Evolutionary conservation across 2,888 invertebrate genomes (phyloP), one percentile per base, ranked within the genome.

Genomic region (Drosophila seclusa): DNA sequence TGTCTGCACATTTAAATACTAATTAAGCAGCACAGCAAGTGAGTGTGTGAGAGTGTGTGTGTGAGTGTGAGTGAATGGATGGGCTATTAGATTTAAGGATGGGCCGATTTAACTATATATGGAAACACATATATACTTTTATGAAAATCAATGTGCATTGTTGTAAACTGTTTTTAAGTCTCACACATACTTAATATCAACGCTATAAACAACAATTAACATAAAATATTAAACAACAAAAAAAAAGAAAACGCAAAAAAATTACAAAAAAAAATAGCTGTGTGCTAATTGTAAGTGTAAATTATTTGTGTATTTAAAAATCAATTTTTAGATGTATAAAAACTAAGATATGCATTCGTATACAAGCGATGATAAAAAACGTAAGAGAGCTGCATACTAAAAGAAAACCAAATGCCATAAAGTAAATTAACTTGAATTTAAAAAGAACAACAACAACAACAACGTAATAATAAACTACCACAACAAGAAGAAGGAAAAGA

Each of bases 101-200:
- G 69, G 57, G 13, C 45, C 45, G n/a, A 64, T 27, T 38, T 52
- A 67, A 55, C 31, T 38, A 24, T 45, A 66, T 54, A 54, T 65
- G 24, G 8, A 4, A 16, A 1, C 24, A 45, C 2, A 16, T 16
- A 45, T 36, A 48, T 58, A 78, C 48, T 61, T 73, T 45, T 59
- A 73, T 77, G 60, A 50, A 78, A 78, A 68, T 82, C 78, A 80
- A 78, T 83, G 78, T 83, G 89, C 84, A 90, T 90, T 86, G 90
- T 83, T 90, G 90, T 90, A 85, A 90, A 80, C 75, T 85, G 86
- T 82, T 89, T 90, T 86, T 86, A 80, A 90, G 84, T 86, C 89
- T 80, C 74, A 90, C 76, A 90, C 89, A 80, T 81, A 89, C 87
- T 85, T 85, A 86, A 89, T 74, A 76, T 83, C 90, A 60, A 71